These are phyloP conservation scores for Cervus canadensis DNA, from an alignment of 2,113 vertebrate species.

Conservation along the genomic window DNA sequence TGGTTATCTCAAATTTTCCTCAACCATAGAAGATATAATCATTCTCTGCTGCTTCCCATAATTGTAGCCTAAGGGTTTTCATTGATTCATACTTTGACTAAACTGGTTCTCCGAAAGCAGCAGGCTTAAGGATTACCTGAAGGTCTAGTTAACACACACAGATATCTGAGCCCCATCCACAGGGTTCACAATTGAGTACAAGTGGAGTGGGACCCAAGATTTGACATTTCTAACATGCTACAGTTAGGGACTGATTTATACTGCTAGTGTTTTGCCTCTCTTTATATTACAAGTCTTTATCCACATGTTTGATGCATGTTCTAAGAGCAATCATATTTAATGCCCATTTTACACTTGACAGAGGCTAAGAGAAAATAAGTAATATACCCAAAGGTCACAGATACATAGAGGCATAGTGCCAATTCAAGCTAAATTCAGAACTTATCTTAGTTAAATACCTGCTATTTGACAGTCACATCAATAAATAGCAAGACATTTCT, in stretches of 20 bases:
- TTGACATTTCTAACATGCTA: not conserved
- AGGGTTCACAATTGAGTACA: not conserved
- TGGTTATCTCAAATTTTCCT: not conserved
- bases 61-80: not conserved
- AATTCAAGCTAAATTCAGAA: not conserved
- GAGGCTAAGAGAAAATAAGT: not conserved
- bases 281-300: not conserved
- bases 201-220: not conserved
- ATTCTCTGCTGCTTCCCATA: not conserved
- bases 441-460: not conserved
- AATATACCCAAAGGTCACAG: not conserved
- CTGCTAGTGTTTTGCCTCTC: not conserved
- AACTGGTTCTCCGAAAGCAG: not conserved
- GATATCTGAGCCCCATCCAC: too few species aligned
- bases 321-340: not conserved
- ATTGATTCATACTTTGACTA: not conserved
- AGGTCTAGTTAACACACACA: not conserved
- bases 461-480: not conserved
- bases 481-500: not conserved
- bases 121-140: not conserved
- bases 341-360: not conserved
- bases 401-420: not conserved
- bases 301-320: not conserved
- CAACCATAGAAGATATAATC: not conserved
- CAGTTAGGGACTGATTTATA: not conserved